phyloP scores from a whole-genome alignment of 2,113 vertebrate species.

The Coreoperca whiteheadi region DNA sequence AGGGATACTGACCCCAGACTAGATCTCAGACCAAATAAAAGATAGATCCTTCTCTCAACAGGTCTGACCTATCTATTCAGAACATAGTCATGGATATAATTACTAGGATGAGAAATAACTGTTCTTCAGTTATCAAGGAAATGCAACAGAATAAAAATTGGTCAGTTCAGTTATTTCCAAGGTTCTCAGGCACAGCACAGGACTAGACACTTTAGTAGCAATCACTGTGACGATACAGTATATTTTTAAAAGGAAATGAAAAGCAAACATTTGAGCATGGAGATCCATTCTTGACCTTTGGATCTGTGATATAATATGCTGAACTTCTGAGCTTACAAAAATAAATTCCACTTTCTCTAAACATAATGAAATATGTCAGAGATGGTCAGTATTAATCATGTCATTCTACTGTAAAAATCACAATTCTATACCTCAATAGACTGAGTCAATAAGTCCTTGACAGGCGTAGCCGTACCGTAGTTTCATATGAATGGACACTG shows the following conservation, averaged over 20 bases:
- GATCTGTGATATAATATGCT: not conserved
- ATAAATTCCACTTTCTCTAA: not conserved
- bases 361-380: not conserved
- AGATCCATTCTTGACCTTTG: not conserved
- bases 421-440: not conserved
- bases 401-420: not conserved
- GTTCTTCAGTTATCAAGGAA: not conserved
- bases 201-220: not conserved
- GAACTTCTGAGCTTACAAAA: not conserved
- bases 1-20: not conserved
- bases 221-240: not conserved
- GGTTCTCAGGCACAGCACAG: not conserved
- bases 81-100: not conserved
- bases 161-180: not conserved
- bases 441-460: not conserved
- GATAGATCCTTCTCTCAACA: not conserved
- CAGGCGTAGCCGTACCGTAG: not conserved
- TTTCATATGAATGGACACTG: not conserved
- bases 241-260: not conserved
- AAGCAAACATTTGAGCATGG: not conserved
- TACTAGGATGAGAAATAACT: no score
- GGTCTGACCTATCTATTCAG: not conserved
- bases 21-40: not conserved
- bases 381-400: not conserved
- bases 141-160: not conserved